phyloP scores from a whole-genome alignment of 2,797 vertebrate species.

The Gymnothorax reevesii region DNA sequence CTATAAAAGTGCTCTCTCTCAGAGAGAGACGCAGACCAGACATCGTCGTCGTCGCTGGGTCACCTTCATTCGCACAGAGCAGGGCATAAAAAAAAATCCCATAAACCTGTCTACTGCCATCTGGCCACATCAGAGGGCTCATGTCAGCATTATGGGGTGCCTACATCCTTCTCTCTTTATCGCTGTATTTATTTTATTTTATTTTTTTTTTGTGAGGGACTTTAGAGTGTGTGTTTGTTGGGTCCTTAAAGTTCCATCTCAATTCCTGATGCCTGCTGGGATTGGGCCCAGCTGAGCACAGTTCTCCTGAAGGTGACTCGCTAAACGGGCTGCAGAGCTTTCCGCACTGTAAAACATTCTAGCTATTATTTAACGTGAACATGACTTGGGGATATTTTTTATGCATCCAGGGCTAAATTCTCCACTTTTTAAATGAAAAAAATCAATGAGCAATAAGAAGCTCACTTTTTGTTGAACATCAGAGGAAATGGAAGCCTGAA shows the following conservation, averaged over 20 bases:
- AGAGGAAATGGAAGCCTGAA: neutral
- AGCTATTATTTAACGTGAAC: neutral
- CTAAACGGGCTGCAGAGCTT: neutral
- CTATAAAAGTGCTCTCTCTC: neutral
- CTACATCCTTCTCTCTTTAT: constrained; percentile 10
- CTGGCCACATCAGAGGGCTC: constrained; percentile 38
- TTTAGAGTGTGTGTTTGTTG: constrained; percentile 33
- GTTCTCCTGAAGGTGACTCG: neutral
- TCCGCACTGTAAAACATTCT: neutral
- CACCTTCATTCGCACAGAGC: constrained; percentile 37
- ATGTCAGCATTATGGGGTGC: constrained; percentile 38
- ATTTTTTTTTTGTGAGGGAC: too few species aligned
- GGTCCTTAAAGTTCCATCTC: neutral
- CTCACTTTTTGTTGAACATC: neutral
- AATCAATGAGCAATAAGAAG: neutral
- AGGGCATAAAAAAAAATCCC: constrained; percentile 18
- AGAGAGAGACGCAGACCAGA: neutral
- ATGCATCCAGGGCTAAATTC: neutral
- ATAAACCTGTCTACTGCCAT: constrained; percentile 40
- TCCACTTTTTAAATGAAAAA: neutral
- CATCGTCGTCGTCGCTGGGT: constrained; percentile 19
- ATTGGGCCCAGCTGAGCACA: neutral
- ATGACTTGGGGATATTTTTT: neutral
- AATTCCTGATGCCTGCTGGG: neutral
- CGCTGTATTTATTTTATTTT: neutral